Conservation (phyloP, 2,797 vertebrate species). For the Sciaenops ocellatus region DNA sequence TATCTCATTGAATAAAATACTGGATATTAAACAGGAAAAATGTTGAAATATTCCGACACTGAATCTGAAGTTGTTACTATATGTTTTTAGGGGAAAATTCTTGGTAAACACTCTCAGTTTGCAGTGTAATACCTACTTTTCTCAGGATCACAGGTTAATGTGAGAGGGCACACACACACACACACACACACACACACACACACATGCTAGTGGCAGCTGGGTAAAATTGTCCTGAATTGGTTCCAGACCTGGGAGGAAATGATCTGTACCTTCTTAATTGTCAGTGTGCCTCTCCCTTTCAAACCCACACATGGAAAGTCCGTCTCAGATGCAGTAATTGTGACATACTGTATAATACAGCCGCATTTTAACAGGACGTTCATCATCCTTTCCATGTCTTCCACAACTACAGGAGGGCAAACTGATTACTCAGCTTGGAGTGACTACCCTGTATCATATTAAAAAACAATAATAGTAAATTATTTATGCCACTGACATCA, state of each 20-base stretch:
- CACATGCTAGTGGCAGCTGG: not conserved
- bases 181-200: constrained; percentile 26
- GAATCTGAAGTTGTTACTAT: not conserved
- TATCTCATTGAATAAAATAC: no score
- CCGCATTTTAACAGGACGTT: not conserved
- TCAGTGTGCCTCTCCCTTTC: constrained; percentile 39
- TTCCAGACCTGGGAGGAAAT: constrained; percentile 72
- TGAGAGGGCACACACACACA: not conserved
- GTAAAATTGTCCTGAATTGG: constrained; percentile 58
- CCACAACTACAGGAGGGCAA: not conserved
- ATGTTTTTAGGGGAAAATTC: not conserved
- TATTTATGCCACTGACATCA: constrained; percentile 38
- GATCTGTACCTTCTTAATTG: constrained; percentile 40
- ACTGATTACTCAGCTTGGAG: constrained; percentile 6
- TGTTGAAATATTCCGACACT: not conserved
- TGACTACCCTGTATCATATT: not conserved
- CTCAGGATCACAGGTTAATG: constrained; percentile 22
- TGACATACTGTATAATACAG: constrained; percentile 37
- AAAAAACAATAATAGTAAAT: constrained; percentile 27
- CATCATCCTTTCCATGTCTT: constrained; percentile 66
- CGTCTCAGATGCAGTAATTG: constrained; percentile 46
- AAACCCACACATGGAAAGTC: constrained; percentile 71
- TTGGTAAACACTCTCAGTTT: not conserved
- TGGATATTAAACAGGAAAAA: not conserved
- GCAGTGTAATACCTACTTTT: not conserved